Evolutionary conservation across 2,113 vertebrate species (phyloP).

Genomic region (Thalassoma bifasciatum): DNA sequence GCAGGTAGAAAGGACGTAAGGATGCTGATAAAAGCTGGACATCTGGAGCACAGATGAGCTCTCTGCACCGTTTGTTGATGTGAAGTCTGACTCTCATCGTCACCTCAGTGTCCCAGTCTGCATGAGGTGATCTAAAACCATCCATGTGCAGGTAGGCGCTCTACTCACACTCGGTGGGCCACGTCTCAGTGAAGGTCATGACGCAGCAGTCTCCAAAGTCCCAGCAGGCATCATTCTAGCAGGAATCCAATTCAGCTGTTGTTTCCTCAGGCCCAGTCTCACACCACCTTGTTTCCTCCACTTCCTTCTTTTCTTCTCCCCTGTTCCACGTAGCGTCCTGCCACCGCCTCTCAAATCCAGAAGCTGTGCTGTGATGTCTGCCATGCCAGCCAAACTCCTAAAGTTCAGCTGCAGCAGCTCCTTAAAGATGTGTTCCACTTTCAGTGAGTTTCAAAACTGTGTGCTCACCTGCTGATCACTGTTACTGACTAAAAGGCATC

Average conservation of each 20-base stretch:
- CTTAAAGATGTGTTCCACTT: too few species aligned
- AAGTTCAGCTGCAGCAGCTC: too few species aligned
- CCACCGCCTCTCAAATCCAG: too few species aligned
- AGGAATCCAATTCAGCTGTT: not conserved
- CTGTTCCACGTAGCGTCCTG: not conserved
- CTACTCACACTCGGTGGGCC: too few species aligned
- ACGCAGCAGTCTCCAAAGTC: not conserved
- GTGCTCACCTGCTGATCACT: too few species aligned
- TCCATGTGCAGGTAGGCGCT: not conserved
- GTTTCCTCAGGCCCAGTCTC: not conserved
- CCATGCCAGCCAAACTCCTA: too few species aligned
- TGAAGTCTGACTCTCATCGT: not conserved
- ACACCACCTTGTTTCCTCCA: not conserved
- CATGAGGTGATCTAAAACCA: not conserved
- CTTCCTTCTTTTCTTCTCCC: not conserved
- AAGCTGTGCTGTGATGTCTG: too few species aligned
- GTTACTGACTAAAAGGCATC: too few species aligned
- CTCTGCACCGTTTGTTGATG: not conserved
- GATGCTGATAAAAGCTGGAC: not conserved
- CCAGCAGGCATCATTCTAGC: too few species aligned
- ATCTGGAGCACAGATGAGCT: not conserved
- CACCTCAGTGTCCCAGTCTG: not conserved
- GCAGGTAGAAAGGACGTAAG: not conserved
- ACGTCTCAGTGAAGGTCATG: too few species aligned
- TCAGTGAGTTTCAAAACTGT: too few species aligned